phyloP scores from a whole-genome alignment of 2,888 invertebrate species.

The Diloba caeruleocephala region DNA sequence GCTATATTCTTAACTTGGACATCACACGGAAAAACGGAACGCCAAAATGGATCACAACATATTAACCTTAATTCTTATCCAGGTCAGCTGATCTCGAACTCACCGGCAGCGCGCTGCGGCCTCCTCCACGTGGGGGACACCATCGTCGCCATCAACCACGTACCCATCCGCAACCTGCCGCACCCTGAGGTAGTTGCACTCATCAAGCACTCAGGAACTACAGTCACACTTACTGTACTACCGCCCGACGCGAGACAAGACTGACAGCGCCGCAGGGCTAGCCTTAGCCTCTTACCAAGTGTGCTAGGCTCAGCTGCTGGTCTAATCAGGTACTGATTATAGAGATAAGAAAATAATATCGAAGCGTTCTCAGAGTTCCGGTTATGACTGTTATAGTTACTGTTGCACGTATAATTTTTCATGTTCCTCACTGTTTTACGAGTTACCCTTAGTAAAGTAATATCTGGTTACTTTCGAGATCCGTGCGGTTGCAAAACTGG shows the following conservation, averaged over 20 bases:
- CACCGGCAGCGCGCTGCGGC: constrained; percentile 98
- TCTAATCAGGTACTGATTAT: constrained; percentile 4
- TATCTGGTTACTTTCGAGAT: too few relatives aligned
- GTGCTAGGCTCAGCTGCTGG: background rate
- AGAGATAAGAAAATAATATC: too few relatives aligned
- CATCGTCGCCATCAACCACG: constrained; percentile 98
- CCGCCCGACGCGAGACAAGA: constrained; percentile 50
- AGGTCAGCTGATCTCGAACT: constrained; percentile 98
- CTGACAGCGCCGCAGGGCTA: constrained; percentile 46
- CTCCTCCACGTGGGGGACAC: constrained; percentile 97
- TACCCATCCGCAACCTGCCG: constrained; percentile 96
- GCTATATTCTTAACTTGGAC: too few relatives aligned
- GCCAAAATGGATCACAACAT: background rate
- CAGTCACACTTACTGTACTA: constrained; percentile 94
- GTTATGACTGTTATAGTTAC: too few relatives aligned
- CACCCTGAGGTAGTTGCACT: constrained; percentile 99
- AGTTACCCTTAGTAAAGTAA: too few relatives aligned
- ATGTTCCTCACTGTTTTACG: too few relatives aligned
- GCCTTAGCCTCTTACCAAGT: constrained; percentile 17
- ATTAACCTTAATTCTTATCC: constrained; percentile 37
- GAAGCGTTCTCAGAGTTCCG: too few relatives aligned
- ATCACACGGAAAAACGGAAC: too few relatives aligned
- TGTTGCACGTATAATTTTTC: too few relatives aligned
- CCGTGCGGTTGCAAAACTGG: too few relatives aligned
- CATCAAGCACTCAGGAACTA: constrained; percentile 98